Conservation (phyloP, 2,888 invertebrate species). For the Lysandra coridon region DNA sequence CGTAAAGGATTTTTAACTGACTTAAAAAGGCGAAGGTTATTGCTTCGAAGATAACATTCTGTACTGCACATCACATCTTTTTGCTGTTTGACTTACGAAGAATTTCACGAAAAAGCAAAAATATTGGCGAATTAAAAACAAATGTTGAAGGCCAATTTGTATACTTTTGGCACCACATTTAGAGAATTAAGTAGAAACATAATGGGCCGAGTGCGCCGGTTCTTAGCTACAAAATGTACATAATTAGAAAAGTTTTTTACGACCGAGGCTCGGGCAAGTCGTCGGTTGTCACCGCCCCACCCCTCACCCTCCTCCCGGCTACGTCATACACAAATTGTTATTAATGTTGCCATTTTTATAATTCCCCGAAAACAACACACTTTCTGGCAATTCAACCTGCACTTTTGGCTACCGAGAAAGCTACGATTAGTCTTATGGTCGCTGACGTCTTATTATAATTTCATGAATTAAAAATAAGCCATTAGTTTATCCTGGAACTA, state of each 20-base stretch:
- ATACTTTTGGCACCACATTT: constrained; percentile 57
- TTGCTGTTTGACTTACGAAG: background rate
- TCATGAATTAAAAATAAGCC: background rate
- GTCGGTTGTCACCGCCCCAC: constrained; percentile 68
- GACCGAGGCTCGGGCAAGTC: constrained; percentile 65
- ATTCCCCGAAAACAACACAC: constrained; percentile 19
- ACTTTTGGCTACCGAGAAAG: constrained; percentile 12
- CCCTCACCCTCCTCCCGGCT: constrained; percentile 67
- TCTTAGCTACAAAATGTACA: constrained; percentile 77
- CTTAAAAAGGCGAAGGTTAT: background rate
- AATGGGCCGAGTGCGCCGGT: constrained; percentile 60
- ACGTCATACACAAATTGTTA: constrained; percentile 73
- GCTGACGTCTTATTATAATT: background rate
- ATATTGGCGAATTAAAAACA: constrained; percentile 7
- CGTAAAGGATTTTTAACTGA: background rate
- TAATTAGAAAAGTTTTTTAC: constrained; percentile 80
- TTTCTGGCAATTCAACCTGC: background rate
- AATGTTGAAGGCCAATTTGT: constrained; percentile 41
- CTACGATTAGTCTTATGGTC: background rate
- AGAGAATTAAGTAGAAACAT: constrained; percentile 73
- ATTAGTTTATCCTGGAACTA: background rate
- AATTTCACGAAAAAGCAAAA: background rate
- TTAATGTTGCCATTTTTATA: constrained; percentile 39
- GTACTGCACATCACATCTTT: too few relatives aligned
- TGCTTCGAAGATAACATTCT: too few relatives aligned